Percentiles rank a stretch among this genome's conserved stretches.
Conservation (phyloP, 2,113 vertebrate genomes). For the Bagarius yarrelli region DNA sequence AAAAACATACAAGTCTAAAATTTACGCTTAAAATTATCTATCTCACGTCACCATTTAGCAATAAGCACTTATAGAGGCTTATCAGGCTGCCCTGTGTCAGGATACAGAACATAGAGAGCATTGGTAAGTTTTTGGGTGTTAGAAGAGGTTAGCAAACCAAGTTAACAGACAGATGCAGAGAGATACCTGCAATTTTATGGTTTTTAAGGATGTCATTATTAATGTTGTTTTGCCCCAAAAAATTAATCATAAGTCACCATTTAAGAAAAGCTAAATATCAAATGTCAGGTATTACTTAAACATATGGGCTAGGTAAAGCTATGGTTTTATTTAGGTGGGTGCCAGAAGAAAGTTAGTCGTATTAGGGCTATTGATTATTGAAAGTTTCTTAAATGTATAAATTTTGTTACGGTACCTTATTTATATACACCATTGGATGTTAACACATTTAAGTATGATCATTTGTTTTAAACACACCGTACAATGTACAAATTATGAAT, state of each 20-base stretch:
- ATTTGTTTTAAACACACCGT: constrained; percentile 1
- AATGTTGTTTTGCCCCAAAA: not conserved
- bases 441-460: not conserved
- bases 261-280: constrained; percentile 56
- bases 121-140: no score
- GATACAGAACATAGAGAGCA: no score
- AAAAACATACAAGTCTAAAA: not conserved
- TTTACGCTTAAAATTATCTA: not conserved
- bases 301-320: constrained; percentile 27
- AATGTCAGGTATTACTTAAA: constrained; percentile 54
- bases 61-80: not conserved
- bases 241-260: not conserved
- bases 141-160: no score
- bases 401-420: not conserved
- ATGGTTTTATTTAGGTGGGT: constrained; percentile 43
- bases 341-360: constrained; percentile 19
- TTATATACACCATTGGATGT: not conserved
- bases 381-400: not conserved
- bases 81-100: no score
- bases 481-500: not conserved
- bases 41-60: constrained; percentile 11
- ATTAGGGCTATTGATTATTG: constrained; percentile 20
- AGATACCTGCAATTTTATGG: not conserved
- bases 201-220: not conserved
- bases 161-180: no score